Evolutionary conservation across 1,140 invertebrate genomes (phyloP).

Genomic region (Apis dorsata): DNA sequence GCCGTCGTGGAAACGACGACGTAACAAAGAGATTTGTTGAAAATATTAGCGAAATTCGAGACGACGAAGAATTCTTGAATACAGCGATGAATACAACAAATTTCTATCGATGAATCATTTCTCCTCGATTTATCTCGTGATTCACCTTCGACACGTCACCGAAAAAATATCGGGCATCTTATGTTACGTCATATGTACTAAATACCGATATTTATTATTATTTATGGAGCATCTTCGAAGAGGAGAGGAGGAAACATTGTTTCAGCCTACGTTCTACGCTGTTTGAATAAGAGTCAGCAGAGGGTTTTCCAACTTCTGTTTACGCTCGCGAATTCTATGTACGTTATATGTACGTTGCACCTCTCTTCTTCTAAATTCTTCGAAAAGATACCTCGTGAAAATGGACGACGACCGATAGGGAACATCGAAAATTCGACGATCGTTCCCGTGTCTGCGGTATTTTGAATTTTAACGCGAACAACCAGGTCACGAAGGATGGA

Average conservation of each 20-base stretch:
- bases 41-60: not conserved
- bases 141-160: not conserved
- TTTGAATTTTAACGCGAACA: not conserved
- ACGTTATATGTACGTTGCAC: not conserved
- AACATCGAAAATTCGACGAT: not conserved
- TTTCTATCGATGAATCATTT: not conserved
- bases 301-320: not conserved
- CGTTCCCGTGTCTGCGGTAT: not conserved
- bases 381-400: not conserved
- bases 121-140: not conserved
- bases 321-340: not conserved
- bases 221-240: not conserved
- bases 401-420: too few relatives aligned
- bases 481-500: conserved; percentile 1
- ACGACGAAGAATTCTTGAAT: too few relatives aligned
- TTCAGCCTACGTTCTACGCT: too few relatives aligned
- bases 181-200: not conserved
- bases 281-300: not conserved
- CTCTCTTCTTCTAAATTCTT: not conserved
- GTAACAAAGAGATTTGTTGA: not conserved
- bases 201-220: not conserved
- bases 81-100: not conserved
- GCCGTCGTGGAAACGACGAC: not conserved
- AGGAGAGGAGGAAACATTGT: not conserved
- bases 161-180: not conserved